Base-by-base conservation (phyloP, 2,888 invertebrate species). In the Tetragonula carbonaria region DNA sequence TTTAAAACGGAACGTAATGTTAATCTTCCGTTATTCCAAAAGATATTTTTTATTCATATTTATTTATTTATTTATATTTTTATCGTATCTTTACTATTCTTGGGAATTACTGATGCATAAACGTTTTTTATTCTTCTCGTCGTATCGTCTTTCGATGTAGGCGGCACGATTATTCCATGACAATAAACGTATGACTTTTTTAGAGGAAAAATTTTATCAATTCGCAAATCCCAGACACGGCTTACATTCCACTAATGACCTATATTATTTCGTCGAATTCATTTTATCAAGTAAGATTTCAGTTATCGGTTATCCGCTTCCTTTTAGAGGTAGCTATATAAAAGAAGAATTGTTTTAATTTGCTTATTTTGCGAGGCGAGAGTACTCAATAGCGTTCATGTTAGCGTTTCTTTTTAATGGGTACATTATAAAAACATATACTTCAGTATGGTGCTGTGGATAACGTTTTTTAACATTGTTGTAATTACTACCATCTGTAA, bases 271-370 rank as follows among this genome's bases (percentile, higher is more conserved):
- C 88, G 83, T 87, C 73, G 83, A 78, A 85, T 79, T 80, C 74
- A 79, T 80, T 45, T 91, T 92, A 92, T 93, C 92, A 88, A 86
- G 63, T 57, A 28, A 79, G 84, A 89, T 80, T 84, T 76, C 86
- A 74, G 77, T 86, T 91, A 92, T 92, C 92, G 82, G 85, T 82
- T 84, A 83, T 87, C 91, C 87, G 87, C 86, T 93, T 93, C 93
- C 93, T 92, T 88, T 74, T 76, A 33, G 84, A 88, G 72, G 78
- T 85, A 76, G 70, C 73, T 90, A 88, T 90, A 91, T 90, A 90
- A 86, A 82, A 83, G 82, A 67, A 74, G 59, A 66, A 80, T 28
- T 67, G 13, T 11, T 59, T 86, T 81, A 71, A 68, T 38, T 72
- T 13, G 18, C n/a, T 45, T 81, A 78, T 72, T 84, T 57, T 67